A percentile compares a stretch with the other conserved stretches of the same genome.
These are phyloP conservation scores for Hypsopygia costalis DNA, from an alignment of 2,888 invertebrate species.

Conservation along the genomic window DNA sequence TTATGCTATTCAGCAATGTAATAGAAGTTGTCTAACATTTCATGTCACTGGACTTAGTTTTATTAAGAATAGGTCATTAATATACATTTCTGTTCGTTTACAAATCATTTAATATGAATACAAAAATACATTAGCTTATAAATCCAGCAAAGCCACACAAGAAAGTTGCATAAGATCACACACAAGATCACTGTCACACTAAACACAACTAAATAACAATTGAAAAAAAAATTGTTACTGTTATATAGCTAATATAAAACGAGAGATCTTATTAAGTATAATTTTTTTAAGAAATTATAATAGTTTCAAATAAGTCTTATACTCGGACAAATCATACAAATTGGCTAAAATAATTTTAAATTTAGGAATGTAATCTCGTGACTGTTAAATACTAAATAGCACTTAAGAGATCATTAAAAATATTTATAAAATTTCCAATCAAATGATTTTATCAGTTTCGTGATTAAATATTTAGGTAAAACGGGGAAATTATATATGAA, in stretches of 20 bases:
- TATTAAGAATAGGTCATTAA: no score
- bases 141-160: slow-evolving; percentile 36
- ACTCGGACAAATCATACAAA: no score
- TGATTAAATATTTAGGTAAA: background rate
- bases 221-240: background rate
- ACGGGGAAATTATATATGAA: no score
- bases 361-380: slow-evolving; percentile 23
- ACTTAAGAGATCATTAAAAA: slow-evolving; percentile 45
- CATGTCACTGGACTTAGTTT: no score
- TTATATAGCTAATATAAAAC: no score
- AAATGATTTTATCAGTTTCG: background rate
- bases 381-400: slow-evolving; percentile 18
- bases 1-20: no score
- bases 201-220: no score
- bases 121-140: slow-evolving; percentile 50
- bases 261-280: no score
- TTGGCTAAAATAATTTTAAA: slow-evolving; percentile 11
- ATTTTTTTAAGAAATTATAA: no score
- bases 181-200: background rate
- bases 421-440: background rate
- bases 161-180: slow-evolving; percentile 30
- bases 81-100: slow-evolving; percentile 16
- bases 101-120: slow-evolving; percentile 41
- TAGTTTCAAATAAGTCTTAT: background rate
- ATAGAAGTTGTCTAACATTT: no score